These are phyloP conservation scores for Tokudaia tokunoshimensis DNA, from an alignment of 2,797 vertebrate genomes.

Conservation along the genomic window DNA sequence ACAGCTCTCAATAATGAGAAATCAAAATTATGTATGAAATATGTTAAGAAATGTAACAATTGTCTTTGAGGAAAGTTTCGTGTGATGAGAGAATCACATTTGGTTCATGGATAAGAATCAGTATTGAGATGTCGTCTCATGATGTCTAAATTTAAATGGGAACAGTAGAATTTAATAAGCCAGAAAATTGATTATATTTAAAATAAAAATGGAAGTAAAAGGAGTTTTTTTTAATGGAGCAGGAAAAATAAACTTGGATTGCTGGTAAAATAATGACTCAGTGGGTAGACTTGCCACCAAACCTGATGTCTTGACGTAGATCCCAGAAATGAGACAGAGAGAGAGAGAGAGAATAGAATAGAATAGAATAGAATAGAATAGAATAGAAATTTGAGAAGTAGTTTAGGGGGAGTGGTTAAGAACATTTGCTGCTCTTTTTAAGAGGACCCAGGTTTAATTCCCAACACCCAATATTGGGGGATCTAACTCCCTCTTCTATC, in stretches of 20 bases:
- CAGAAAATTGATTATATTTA: conserved; percentile 33
- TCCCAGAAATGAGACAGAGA: neutral
- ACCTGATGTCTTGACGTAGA: neutral
- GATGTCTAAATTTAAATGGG: neutral
- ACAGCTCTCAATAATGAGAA: neutral
- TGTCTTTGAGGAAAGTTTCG: neutral
- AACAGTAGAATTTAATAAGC: neutral
- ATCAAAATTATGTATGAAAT: conserved; percentile 25
- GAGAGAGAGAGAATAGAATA: too few relatives aligned
- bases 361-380: too few relatives aligned
- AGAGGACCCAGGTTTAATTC: neutral
- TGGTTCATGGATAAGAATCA: neutral
- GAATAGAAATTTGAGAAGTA: neutral
- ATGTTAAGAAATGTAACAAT: neutral
- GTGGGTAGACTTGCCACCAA: neutral
- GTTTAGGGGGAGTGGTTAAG: neutral
- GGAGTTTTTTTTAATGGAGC: neutral
- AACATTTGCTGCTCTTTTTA: neutral
- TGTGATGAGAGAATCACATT: neutral
- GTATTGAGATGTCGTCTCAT: neutral
- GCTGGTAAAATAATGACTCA: neutral
- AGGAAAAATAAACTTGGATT: neutral
- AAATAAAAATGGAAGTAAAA: neutral
- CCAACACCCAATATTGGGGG: neutral
- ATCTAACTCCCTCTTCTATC: neutral